These are phyloP conservation scores for Lordiphosa andalusiaca DNA, from an alignment of 2,888 invertebrate genomes.

Conservation along the genomic window DNA sequence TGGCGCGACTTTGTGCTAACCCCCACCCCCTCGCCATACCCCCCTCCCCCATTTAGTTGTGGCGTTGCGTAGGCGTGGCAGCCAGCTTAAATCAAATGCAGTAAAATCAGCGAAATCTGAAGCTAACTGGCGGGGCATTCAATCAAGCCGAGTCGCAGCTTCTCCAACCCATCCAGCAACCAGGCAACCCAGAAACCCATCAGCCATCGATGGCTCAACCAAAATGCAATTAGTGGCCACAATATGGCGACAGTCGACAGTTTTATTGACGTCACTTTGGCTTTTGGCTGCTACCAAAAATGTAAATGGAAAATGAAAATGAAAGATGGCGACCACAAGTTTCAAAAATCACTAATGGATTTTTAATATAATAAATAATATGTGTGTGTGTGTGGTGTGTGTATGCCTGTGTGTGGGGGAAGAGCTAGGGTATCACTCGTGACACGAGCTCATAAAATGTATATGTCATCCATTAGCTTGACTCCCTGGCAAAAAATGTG, in stretches of 20 bases:
- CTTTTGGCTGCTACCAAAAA: slow-evolving; percentile 32
- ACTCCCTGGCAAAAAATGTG: slow-evolving; percentile 9
- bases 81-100: slow-evolving; percentile 34
- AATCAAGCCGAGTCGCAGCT: not conserved
- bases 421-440: not conserved
- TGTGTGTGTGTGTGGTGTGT: slow-evolving; percentile 17
- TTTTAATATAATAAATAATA: slow-evolving; percentile 75
- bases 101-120: slow-evolving; percentile 4
- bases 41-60: slow-evolving; percentile 4
- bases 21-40: slow-evolving; percentile 13
- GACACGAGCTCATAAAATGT: slow-evolving; percentile 32
- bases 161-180: not conserved
- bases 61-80: slow-evolving; percentile 17
- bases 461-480: slow-evolving; percentile 65
- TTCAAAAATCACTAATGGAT: slow-evolving; percentile 75
- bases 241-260: slow-evolving; percentile 45
- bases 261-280: slow-evolving; percentile 66
- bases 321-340: slow-evolving; percentile 73
- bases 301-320: slow-evolving; percentile 64
- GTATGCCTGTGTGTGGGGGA: not conserved
- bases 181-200: slow-evolving; percentile 2
- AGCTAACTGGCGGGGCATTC: slow-evolving; percentile 8
- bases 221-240: slow-evolving; percentile 71
- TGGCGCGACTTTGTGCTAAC: slow-evolving; percentile 49
- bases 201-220: slow-evolving; percentile 48